Percentiles rank a stretch among this genome's conserved stretches.
These are phyloP conservation scores for Tenthredo livida DNA, from an alignment of 2,888 invertebrate genomes.

Conservation along the genomic window DNA sequence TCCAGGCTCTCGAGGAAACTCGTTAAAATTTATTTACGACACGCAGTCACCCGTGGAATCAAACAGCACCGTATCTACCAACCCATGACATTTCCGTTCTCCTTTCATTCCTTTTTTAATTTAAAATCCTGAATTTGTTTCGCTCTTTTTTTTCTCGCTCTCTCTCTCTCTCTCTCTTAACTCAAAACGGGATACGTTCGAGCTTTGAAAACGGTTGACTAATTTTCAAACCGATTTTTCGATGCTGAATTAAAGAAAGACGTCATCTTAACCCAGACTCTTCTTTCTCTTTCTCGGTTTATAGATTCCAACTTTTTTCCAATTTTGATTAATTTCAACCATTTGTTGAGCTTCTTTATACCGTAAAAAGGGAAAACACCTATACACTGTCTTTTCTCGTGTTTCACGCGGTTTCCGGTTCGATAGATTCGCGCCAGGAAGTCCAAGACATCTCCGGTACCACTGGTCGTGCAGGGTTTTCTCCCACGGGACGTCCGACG, in stretches of 20 bases:
- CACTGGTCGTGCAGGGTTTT: background rate
- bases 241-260: background rate
- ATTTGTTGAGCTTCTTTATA: slow-evolving; percentile 5
- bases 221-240: background rate
- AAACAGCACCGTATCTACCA: slow-evolving; percentile 18
- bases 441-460: slow-evolving; percentile 13
- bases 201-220: background rate
- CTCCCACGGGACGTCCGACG: slow-evolving; percentile 40
- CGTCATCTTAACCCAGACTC: background rate
- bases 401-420: slow-evolving; percentile 34
- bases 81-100: background rate
- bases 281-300: background rate
- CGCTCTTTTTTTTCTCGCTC: too few relatives aligned
- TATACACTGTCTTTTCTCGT: background rate
- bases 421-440: slow-evolving; percentile 39
- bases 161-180: too few relatives aligned
- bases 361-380: background rate
- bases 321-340: background rate
- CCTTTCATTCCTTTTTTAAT: background rate
- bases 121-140: background rate
- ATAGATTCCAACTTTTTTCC: background rate
- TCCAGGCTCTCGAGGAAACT: slow-evolving; percentile 17
- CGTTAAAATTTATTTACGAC: slow-evolving; percentile 46
- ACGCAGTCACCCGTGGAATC: slow-evolving; percentile 18
- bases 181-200: background rate